Evolutionary conservation across 2,113 vertebrate species (phyloP), one percentile per base, ranked within the genome.

Genomic region (Leiothrix lutea): DNA sequence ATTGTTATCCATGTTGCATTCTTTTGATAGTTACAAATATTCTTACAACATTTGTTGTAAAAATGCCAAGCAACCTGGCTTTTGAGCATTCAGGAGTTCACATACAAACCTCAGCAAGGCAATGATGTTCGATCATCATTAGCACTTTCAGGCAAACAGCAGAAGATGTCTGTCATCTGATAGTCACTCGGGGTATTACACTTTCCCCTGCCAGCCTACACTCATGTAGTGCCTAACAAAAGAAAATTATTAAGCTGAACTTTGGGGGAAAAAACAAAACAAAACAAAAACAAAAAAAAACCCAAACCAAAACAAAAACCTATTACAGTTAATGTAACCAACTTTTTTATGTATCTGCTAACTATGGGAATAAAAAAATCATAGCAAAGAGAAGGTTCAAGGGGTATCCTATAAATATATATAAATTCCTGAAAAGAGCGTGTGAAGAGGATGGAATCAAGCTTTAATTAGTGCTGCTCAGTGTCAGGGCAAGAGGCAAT

Each of bases 281-380:
- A 20, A 45, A 45, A 45, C 8, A 19, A 42, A 42, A 42, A 42
- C 42, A 42, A 42, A 42, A 12, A 42, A 45, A 45, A 44, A 44
- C 44, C 44, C 44, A 45, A 16, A 44, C 42, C 42, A 17, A 42
- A 42, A 42, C 42, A 44, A 44, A 45, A 45, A 45, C 45, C 9
- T 36, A 14, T 25, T 53, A 15, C 7, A 69, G 18, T 15, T 66
- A 62, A 66, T 11, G 2, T 19, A 64, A 31, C 3, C 6, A 48
- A 5, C 24, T 65, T 80, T 80, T 90, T 78, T 54, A 14, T 18
- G 6, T 53, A 35, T 65, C 25, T 65, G 8, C 9, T 83, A 86
- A 48, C 10, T 48, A 24, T 0, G 0, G 65, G 10, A 11, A 64
- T 17, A 18, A 81, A 19, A 0, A 51, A 66, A 69, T 69, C 38